These are phyloP conservation scores for Galleria mellonella DNA, from an alignment of 1,140 invertebrate genomes.

Conservation along the genomic window DNA sequence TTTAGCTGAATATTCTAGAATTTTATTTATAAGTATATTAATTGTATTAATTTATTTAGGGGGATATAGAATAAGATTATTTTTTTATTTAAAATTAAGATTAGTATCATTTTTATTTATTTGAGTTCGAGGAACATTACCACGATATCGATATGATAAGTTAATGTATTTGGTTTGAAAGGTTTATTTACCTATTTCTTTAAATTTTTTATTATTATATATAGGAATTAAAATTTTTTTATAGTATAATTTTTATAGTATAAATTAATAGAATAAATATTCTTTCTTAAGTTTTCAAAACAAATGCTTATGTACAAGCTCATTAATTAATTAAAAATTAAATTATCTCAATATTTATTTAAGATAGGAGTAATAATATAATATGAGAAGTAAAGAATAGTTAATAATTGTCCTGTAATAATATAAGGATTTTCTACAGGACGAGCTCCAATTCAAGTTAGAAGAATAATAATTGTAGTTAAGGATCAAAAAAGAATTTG, in stretches of 20 bases:
- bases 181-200: slow-evolving; percentile 69
- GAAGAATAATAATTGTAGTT: slow-evolving; percentile 71
- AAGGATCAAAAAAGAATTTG: slow-evolving; percentile 77
- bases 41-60: slow-evolving; percentile 74
- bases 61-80: slow-evolving; percentile 43
- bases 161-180: slow-evolving; percentile 77
- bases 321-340: slow-evolving; percentile 70
- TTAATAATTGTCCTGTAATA: slow-evolving; percentile 75
- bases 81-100: slow-evolving; percentile 71
- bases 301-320: slow-evolving; percentile 77
- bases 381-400: slow-evolving; percentile 75
- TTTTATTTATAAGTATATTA: slow-evolving; percentile 80
- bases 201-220: slow-evolving; percentile 73
- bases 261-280: slow-evolving; percentile 74
- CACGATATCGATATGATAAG: slow-evolving; percentile 77
- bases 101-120: slow-evolving; percentile 75
- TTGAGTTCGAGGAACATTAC: slow-evolving; percentile 75
- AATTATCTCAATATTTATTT: slow-evolving; percentile 71
- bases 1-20: slow-evolving; percentile 81
- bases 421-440: slow-evolving; percentile 78
- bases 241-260: slow-evolving; percentile 56
- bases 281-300: slow-evolving; percentile 80
- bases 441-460: slow-evolving; percentile 80
- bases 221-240: slow-evolving; percentile 44
- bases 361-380: slow-evolving; percentile 71